These are phyloP conservation scores for Chrysodeixis includens DNA, from an alignment of 2,888 invertebrate species.

Conservation along the genomic window DNA sequence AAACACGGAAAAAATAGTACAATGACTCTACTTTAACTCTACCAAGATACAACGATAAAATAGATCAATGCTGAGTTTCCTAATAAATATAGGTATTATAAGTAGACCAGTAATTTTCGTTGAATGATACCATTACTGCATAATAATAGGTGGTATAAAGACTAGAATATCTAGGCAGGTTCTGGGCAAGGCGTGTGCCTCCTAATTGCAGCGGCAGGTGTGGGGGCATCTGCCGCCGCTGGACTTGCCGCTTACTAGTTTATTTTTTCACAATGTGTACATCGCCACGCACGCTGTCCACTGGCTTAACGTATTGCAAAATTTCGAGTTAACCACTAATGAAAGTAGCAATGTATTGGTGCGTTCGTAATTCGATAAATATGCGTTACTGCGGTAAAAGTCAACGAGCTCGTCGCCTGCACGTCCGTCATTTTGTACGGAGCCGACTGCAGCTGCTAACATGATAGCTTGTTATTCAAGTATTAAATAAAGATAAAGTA, in stretches of 20 bases:
- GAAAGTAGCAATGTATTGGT: conserved; percentile 71
- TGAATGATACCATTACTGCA: conserved; percentile 28
- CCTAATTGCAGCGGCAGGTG: conserved; percentile 85
- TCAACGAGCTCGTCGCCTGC: conserved; percentile 62
- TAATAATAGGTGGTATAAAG: conserved; percentile 52
- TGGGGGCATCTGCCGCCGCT: conserved; percentile 83
- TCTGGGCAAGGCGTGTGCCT: conserved; percentile 77
- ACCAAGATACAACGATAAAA: conserved; percentile 10
- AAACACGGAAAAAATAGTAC: too few relatives aligned
- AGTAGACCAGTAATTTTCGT: conserved; percentile 22
- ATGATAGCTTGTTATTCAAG: conserved; percentile 71
- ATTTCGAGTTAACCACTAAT: conserved; percentile 62
- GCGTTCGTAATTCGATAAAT: conserved; percentile 60
- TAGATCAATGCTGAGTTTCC: conserved; percentile 9
- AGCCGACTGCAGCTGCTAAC: conserved; percentile 70
- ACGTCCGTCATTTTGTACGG: conserved; percentile 67
- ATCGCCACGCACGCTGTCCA: conserved; percentile 63
- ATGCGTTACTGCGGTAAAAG: conserved; percentile 62
- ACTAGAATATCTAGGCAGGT: conserved; percentile 56
- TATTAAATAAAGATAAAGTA: conserved; percentile 62
- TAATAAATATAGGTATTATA: neutral
- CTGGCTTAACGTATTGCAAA: conserved; percentile 63
- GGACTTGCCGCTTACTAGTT: conserved; percentile 77
- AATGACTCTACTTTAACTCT: neutral
- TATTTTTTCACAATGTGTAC: conserved; percentile 70